phyloP scores from a whole-genome alignment of 2,797 vertebrate genomes.

The Emydoidea blandingii region DNA sequence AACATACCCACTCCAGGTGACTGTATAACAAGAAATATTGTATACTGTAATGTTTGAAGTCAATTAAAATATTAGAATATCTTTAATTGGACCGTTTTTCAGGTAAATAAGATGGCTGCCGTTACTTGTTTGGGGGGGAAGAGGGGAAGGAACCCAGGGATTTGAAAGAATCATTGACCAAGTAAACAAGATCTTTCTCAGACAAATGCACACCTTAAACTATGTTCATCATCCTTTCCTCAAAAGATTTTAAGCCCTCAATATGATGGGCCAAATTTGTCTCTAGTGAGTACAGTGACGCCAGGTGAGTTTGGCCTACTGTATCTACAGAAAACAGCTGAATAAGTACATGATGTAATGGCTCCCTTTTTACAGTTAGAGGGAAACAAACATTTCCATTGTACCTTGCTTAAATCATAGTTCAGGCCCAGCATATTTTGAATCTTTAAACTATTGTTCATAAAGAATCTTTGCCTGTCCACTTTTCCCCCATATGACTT shows the following conservation, averaged over 20 bases:
- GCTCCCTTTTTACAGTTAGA: neutral
- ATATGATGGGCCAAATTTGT: neutral
- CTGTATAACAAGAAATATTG: neutral
- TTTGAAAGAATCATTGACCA: neutral
- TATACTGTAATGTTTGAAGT: neutral
- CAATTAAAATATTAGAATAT: neutral
- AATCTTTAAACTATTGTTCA: neutral
- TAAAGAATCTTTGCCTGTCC: neutral
- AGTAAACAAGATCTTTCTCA: neutral
- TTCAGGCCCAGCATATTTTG: neutral
- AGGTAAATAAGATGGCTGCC: neutral
- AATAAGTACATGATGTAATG: neutral
- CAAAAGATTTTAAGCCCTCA: neutral
- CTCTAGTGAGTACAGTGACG: neutral
- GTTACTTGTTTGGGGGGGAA: neutral
- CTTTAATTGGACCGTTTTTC: neutral
- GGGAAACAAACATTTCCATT: neutral
- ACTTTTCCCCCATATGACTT: neutral
- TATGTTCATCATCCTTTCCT: neutral
- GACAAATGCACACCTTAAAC: neutral
- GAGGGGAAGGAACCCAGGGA: neutral
- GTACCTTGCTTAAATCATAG: neutral
- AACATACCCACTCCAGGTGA: neutral
- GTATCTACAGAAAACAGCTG: neutral
- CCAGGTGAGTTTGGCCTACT: rapidly evolving